Conservation (phyloP, 2,797 vertebrate species). For the Enteromius mattozi region DNA sequence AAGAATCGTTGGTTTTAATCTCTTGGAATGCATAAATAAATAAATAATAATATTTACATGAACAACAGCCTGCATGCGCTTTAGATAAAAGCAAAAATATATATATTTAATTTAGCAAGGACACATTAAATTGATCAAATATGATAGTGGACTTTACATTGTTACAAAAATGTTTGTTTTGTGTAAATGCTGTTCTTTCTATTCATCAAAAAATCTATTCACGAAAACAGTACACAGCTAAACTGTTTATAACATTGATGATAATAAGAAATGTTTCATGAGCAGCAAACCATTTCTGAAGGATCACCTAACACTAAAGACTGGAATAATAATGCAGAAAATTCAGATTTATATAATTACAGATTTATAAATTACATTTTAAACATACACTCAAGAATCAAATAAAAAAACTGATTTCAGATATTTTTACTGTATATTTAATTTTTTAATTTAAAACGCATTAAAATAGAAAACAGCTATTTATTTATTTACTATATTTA, state of each 20-base stretch:
- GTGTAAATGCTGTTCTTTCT: not conserved
- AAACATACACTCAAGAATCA: not conserved
- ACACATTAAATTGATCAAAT: no score
- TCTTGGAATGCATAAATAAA: not conserved
- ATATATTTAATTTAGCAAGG: no score
- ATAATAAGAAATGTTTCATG: not conserved
- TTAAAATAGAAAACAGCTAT: no score
- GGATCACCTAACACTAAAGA: not conserved
- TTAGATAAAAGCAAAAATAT: not conserved
- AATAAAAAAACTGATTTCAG: not conserved
- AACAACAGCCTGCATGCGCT: not conserved
- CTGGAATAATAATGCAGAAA: not conserved
- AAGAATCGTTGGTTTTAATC: not conserved
- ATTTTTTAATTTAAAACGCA: no score
- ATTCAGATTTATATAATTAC: not conserved
- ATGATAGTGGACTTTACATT: not conserved
- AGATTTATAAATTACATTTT: not conserved
- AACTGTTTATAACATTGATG: not conserved
- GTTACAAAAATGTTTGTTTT: not conserved
- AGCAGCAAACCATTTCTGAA: not conserved
- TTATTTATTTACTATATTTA: no score
- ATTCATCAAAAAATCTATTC: not conserved
- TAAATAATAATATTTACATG: not conserved
- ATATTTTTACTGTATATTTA: not conserved
- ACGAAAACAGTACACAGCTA: not conserved